Evolutionary conservation across 2,888 invertebrate genomes (phyloP), one percentile per base, ranked within the genome.

Genomic region (Hyles lineata): DNA sequence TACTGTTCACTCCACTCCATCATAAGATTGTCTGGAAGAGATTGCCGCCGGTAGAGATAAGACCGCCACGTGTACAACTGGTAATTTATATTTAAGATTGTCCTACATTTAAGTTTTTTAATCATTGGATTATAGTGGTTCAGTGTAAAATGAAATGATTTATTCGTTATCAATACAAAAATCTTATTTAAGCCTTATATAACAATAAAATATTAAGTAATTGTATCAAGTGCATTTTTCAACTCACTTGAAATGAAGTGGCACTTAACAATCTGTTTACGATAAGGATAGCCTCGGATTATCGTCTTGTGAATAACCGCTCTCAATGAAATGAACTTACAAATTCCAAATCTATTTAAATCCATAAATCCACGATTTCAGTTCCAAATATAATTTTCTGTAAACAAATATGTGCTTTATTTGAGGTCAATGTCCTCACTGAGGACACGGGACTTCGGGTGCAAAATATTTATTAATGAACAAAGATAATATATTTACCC

Each of bases 261-360:
- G 11, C 35, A 63, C n/a, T 63, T 63, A 29, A 61, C 8, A n/a
- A 32, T 43, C 35, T n/a, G 2, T 21, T 35, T 17, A 19, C 17
- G 3, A 6, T 61, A 32, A 60, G 11, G 61, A 29, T 61, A 61
- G 61, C 61, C 29, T 61, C 35, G 11, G 35, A 55, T 55, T n/a
- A 43, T 63, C 21, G 21, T 32, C 62, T 63, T 63, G 21, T 43
- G 35, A 63, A 63, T 63, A 63, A 63, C 63, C 35, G 32, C n/a
- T 43, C 21, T 63, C 43, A 63, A 63, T n/a, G 63, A 63, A 63
- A 52, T 19, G 52, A 17, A 63, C 21, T 63, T 63, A 5, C 63
- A 21, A 21, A 63, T 21, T 35, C 21, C 43, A 35, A 4, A 15
- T 32, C 9, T 63, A 35, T 63, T 43, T 15, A 32, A 7, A 61